These are phyloP conservation scores for Watsonalla binaria DNA, from an alignment of 2,888 invertebrate genomes.

Conservation along the genomic window DNA sequence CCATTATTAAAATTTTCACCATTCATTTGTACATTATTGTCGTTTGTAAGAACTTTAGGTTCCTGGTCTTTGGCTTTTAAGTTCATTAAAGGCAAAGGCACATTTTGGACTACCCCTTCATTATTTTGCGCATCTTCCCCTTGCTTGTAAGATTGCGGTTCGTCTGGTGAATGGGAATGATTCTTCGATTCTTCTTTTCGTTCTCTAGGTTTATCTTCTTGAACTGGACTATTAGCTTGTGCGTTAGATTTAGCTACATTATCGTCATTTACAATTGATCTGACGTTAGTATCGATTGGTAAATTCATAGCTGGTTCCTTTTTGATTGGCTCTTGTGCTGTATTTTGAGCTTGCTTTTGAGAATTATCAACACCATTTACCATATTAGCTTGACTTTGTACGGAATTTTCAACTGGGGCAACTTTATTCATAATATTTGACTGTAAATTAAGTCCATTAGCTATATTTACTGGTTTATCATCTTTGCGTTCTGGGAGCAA, in stretches of 20 bases:
- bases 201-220: constrained; percentile 7
- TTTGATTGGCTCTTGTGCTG: neutral
- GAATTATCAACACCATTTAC: constrained; percentile 1
- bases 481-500: neutral
- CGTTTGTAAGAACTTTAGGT: constrained; percentile 32
- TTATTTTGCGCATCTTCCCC: constrained; percentile 49
- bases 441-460: neutral
- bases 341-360: constrained; percentile 1
- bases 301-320: neutral
- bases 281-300: constrained; percentile 9
- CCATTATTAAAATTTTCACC: constrained; percentile 13
- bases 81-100: constrained; percentile 38
- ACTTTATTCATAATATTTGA: constrained; percentile 4
- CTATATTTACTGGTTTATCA: constrained; percentile 1
- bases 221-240: constrained; percentile 9
- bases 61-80: neutral
- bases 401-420: constrained; percentile 5
- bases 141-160: constrained; percentile 60
- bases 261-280: neutral
- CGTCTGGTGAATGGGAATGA: constrained; percentile 56
- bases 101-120: constrained; percentile 28
- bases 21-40: constrained; percentile 17
- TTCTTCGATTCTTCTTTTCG: constrained; percentile 7
- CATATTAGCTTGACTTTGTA: constrained; percentile 3
- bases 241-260: constrained; percentile 7